Evolutionary conservation across 2,888 invertebrate species (phyloP), one percentile per base, ranked within the genome.

Genomic region (Ichneumoninae sp.): DNA sequence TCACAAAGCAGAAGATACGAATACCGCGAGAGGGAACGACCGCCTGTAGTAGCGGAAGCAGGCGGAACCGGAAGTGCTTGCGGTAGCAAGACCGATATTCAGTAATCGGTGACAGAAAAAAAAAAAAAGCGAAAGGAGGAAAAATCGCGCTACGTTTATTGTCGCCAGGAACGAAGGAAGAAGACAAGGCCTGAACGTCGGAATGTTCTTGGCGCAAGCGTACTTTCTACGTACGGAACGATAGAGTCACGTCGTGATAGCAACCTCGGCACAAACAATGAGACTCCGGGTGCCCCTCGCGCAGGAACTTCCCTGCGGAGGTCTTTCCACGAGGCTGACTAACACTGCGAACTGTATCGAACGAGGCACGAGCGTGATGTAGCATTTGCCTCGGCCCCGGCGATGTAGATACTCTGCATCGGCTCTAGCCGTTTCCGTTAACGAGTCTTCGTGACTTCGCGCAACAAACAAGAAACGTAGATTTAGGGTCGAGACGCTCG

Each of bases 241-340:
- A 77, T 50, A 36, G 47, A 69, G 74, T 66, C 70, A 76, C 82
- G 89, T 89, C 85, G 88, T 86, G 88, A 88, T 89, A 87, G 89
- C 86, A 89, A 89, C 89, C 82, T 66, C 33, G 83, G 83, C 66
- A 69, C 81, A 84, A 86, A 82, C 84, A 83, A 86, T 86, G 80
- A 72, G 80, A 81, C 80, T 69, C 54, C 60, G 52, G 57, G 52
- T 44, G 71, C 16, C 40, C 30, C 60, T 52, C 54, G 40, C 52
- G 26, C 52, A 22, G 36, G 22, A 65, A 76, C 19, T 76, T 76
- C 7, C 75, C 19, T 40, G 16, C 40, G 19, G 52, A 66, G 54
- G 66, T 40, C 54, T 52, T 40, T 75, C 10, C 26, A 30, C 62
- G 19, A n/a, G 40, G 52, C n/a, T 30, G 13, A 70, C 52, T 40